Evolutionary conservation across 37 sponge, comb jelly and placozoan genomes (phyloP), one percentile per base, ranked within the genome.

Genomic region (Agelas oroides): DNA sequence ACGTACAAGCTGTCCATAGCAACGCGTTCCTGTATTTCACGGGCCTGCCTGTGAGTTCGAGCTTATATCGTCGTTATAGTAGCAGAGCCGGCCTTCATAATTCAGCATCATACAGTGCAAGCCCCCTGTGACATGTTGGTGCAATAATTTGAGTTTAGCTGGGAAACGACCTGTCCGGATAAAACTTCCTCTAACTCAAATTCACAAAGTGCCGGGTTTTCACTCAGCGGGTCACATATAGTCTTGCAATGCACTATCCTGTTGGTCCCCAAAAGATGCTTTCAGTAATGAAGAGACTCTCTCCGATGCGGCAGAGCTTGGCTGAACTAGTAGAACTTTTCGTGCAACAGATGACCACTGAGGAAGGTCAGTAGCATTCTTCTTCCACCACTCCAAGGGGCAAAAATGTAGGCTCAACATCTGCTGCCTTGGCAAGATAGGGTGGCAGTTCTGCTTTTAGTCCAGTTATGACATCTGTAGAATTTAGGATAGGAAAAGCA

Each of bases 331-430:
- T 3, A 61, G 2, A 6, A 27, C 27, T 25, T 61, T 62, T 17
- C 18, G 8, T 39, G 65, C 75, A 73, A 75, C 84, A 57, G 32
- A 0, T 5, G 75, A 59, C 84, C 84, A 84, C 59, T 73, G 25
- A 65, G 84, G 24, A n/a, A 84, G 64, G 28, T 53, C 54, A 66
- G 40, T 60, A 33, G 66, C 66, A 73, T 73, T 73, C 54, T 37
- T 18, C 66, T 62, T 84, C 84, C 84, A 84, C 84, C 84, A 73
- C 75, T 73, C 75, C 24, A 84, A 6, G 8, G 56, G 55, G 34
- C 24, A 19, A 53, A 84, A n/a, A 24, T 33, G 5, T 38, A 39
- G 73, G 13, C 52, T 33, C 52, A 13, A 65, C 73, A 36, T 74
- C 84, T 41, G 52, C 75, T 39, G 75, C 84, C 37, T 11, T 2